Conservation (phyloP, 2,113 vertebrate species). For the Cisticola juncidis region DNA sequence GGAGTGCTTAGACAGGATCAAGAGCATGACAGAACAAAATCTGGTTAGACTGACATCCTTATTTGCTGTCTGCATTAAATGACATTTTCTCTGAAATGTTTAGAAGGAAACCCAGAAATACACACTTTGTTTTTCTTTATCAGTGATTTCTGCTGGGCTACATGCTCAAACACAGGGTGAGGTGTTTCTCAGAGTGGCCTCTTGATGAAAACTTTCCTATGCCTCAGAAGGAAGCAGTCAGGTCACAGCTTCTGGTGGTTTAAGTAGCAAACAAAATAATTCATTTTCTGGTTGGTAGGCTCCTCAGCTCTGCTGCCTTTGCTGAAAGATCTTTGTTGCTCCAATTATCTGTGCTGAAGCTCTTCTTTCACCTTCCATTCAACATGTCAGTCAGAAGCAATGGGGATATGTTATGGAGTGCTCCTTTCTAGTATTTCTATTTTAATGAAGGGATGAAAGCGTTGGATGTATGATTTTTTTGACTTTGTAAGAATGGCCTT, state of each 20-base stretch:
- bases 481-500: constrained; percentile 44
- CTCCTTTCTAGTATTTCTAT: constrained; percentile 42
- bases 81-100: constrained; percentile 64
- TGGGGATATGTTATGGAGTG: constrained; percentile 53
- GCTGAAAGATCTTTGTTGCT: not conserved
- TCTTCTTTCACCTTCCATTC: constrained; percentile 26
- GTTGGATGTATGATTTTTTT: constrained; percentile 30
- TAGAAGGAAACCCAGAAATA: constrained; percentile 63
- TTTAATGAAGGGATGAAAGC: constrained; percentile 47
- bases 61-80: constrained; percentile 67
- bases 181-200: not conserved
- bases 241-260: constrained; percentile 5
- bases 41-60: constrained; percentile 60
- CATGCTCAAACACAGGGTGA: not conserved
- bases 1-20: constrained; percentile 48
- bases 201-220: constrained; percentile 32
- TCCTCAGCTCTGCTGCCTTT: not conserved
- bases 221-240: constrained; percentile 26
- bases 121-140: not conserved
- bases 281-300: constrained; percentile 10
- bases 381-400: constrained; percentile 44
- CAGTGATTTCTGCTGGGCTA: constrained; percentile 37
- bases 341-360: constrained; percentile 26
- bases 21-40: constrained; percentile 68
- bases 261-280: constrained; percentile 41